Conservation (phyloP, 1,140 invertebrate species). For the Papilio aristodemus region DNA sequence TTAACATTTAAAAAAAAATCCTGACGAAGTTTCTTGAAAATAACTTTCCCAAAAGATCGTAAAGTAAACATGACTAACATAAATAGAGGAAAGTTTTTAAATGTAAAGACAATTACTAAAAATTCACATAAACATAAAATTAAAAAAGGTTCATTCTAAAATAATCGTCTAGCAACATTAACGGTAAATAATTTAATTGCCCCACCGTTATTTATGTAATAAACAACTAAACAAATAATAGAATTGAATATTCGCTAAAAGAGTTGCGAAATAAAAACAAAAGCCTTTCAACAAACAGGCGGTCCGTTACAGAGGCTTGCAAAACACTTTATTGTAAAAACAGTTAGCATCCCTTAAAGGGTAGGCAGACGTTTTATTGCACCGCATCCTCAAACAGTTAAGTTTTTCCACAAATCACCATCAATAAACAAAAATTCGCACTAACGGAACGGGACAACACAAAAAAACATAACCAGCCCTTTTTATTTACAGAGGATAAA, state of each 20-base stretch:
- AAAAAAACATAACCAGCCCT: constrained; percentile 18
- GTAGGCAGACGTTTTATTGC: constrained; percentile 51
- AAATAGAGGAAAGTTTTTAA: background rate
- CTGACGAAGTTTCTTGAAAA: background rate
- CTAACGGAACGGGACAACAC: constrained; percentile 34
- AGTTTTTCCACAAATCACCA: constrained; percentile 17
- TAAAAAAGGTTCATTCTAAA: background rate
- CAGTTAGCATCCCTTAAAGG: constrained; percentile 45
- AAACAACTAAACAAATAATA: constrained; percentile 44
- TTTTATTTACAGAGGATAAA: background rate
- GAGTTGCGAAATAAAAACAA: constrained; percentile 65
- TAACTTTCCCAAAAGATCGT: background rate
- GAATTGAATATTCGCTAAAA: constrained; percentile 56
- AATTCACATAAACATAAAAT: background rate
- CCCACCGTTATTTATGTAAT: constrained; percentile 43
- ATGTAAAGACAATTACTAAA: background rate
- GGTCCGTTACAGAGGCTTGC: constrained; percentile 39
- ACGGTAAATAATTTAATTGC: constrained; percentile 45
- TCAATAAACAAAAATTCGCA: constrained; percentile 38
- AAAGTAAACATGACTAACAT: background rate
- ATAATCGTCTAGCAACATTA: background rate
- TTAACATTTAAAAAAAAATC: too few species aligned
- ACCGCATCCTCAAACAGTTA: constrained; percentile 35
- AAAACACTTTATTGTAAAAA: constrained; percentile 40
- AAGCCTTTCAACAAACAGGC: constrained; percentile 41